These are phyloP conservation scores for Grus americana DNA, from an alignment of 2,113 vertebrate genomes.

Conservation along the genomic window DNA sequence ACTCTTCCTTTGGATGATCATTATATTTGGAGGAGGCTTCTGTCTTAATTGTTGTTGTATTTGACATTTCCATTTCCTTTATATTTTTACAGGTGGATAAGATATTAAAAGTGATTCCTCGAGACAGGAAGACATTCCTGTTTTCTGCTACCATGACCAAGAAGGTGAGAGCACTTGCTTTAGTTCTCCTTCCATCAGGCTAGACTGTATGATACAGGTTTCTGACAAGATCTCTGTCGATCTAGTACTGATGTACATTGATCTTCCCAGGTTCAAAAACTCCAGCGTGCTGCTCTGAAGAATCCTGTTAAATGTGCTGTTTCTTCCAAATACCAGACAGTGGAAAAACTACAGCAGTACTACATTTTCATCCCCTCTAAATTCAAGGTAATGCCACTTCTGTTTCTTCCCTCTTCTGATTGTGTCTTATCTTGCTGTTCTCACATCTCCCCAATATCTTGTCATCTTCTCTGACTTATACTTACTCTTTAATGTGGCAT, in stretches of 20 bases:
- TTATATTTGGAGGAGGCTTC: not conserved
- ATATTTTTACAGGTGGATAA: constrained; percentile 88
- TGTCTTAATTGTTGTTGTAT: not conserved
- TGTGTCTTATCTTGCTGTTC: not conserved
- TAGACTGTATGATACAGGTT: not conserved
- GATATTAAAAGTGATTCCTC: constrained; percentile 95
- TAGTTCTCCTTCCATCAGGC: not conserved
- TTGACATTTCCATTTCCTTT: not conserved
- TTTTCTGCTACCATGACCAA: constrained; percentile 99
- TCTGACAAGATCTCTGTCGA: not conserved
- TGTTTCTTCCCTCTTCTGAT: not conserved
- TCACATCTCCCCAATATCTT: not conserved
- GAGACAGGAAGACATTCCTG: constrained; percentile 92
- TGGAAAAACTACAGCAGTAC: constrained; percentile 97
- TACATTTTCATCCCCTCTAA: constrained; percentile 97
- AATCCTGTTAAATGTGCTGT: constrained; percentile 96
- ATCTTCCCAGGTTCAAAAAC: constrained; percentile 90
- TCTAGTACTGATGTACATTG: not conserved
- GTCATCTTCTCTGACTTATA: not conserved
- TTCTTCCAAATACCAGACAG: constrained; percentile 94
- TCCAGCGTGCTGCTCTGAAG: constrained; percentile 93
- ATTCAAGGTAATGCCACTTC: constrained; percentile 85
- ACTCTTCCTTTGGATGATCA: not conserved
- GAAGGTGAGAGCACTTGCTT: constrained; percentile 81
- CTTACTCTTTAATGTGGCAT: not conserved